Evolutionary conservation across 2,797 vertebrate species (phyloP).

Genomic region (Coregonus sp.): DNA sequence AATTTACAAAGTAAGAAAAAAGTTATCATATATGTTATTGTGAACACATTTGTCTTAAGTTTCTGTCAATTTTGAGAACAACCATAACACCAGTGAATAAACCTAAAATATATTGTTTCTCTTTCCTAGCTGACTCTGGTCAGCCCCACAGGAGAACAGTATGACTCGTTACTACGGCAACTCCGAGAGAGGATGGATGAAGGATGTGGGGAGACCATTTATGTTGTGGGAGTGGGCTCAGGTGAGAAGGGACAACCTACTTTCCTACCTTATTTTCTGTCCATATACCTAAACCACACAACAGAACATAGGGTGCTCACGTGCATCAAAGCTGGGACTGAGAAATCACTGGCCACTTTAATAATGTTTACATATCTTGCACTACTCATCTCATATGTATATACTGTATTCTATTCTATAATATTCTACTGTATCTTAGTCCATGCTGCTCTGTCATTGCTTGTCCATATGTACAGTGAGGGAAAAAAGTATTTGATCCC

Average conservation of each 20-base stretch:
- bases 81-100: background rate
- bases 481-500: too few relatives aligned
- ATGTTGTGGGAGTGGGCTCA: slow-evolving; percentile 93
- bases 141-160: slow-evolving; percentile 91
- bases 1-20: too few relatives aligned
- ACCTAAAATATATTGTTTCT: slow-evolving; percentile 9
- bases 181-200: slow-evolving; percentile 90
- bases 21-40: background rate
- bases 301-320: background rate
- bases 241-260: slow-evolving; percentile 68
- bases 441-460: too few relatives aligned
- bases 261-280: background rate
- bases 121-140: slow-evolving; percentile 82
- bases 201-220: slow-evolving; percentile 94
- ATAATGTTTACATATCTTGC: too few relatives aligned
- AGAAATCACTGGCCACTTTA: too few relatives aligned
- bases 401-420: too few relatives aligned
- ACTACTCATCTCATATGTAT: too few relatives aligned
- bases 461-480: too few relatives aligned
- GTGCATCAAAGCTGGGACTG: too few relatives aligned
- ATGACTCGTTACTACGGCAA: slow-evolving; percentile 88
- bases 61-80: background rate
- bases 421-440: too few relatives aligned
- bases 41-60: background rate
- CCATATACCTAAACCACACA: slow-evolving; percentile 1